Evolutionary conservation across 2,888 invertebrate genomes (phyloP), one percentile per base, ranked within the genome.

Genomic region (Scaptomyza reducta): DNA sequence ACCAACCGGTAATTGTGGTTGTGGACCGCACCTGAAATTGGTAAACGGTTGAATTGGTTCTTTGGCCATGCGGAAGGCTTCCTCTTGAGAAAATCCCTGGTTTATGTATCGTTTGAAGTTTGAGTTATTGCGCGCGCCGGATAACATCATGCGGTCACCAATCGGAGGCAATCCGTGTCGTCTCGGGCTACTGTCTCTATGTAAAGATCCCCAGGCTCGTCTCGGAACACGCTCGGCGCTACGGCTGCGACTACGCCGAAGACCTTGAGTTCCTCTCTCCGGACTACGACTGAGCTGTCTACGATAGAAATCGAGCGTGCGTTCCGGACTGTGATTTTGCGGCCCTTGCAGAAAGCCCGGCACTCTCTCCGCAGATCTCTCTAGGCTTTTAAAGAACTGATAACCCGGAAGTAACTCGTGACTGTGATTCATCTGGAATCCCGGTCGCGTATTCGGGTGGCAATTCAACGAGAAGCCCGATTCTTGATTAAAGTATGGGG

Each of bases 1-100:
- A 5, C 16, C 11, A 6, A 7, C 25, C 11, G 40, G 27, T 3
- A 9, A 7, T 14, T 14, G 38, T 27, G 14, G 5, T 6, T 44
- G 11, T 11, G 38, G 38, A 31, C 16, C 25, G 13, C 6, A 13
- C 4, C 3, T 22, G 14, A 10, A 67, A 6, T 29, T 45, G 1
- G 59, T 18, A 6, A 45, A 41, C 7, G 76, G 75, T n/a, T 75
- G 70, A 10, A 3, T 29, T 6, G 76, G 59, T 18, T 75, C 57
- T 5, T 1, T 47, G 14, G 66, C 66, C 73, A 74, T 74, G 27
- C 10, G 13, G 0, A 51, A 3, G 10, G 73, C 66, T 18, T 60
- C 61, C 0, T 41, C 45, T 0, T 44, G 9, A 0, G 35, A 9
- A 9, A 51, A 65, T 0, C 73, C 76, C 2, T 31, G 41, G 3